phyloP scores from a whole-genome alignment of 2,888 invertebrate species.

The Drosophila helvetica region DNA sequence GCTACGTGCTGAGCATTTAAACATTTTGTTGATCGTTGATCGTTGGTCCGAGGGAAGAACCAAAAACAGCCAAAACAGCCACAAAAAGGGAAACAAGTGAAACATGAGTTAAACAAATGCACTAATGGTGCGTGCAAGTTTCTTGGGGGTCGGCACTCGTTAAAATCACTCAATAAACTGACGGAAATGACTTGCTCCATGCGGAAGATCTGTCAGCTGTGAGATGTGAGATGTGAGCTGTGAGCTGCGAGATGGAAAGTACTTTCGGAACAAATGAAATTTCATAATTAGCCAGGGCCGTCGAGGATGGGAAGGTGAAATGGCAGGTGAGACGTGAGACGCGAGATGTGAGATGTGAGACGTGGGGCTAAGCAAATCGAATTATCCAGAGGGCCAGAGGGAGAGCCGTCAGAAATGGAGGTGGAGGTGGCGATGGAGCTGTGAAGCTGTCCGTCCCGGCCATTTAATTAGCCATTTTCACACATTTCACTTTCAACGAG shows the following conservation, averaged over 20 bases:
- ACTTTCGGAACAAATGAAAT: conserved; percentile 21
- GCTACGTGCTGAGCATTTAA: conserved; percentile 60
- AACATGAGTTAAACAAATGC: conserved; percentile 16
- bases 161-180: conserved; percentile 55
- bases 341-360: background rate
- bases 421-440: background rate
- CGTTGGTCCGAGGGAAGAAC: conserved; percentile 25
- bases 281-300: conserved; percentile 56
- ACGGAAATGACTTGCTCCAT: conserved; percentile 53
- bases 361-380: conserved; percentile 49
- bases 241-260: conserved; percentile 7
- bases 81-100: conserved; percentile 17
- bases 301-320: conserved; percentile 42
- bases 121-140: conserved; percentile 14
- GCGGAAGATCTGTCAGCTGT: background rate
- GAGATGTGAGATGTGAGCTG: no score
- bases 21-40: conserved; percentile 26
- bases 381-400: conserved; percentile 18
- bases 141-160: conserved; percentile 38
- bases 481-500: conserved; percentile 79
- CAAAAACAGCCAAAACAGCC: conserved; percentile 7
- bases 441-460: conserved; percentile 49
- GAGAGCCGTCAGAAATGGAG: background rate
- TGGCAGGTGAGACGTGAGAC: conserved; percentile 21
- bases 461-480: conserved; percentile 79